Evolutionary conservation across 2,888 invertebrate species (phyloP), one percentile per base, ranked within the genome.

Genomic region (Ormyrus nitidulus): DNA sequence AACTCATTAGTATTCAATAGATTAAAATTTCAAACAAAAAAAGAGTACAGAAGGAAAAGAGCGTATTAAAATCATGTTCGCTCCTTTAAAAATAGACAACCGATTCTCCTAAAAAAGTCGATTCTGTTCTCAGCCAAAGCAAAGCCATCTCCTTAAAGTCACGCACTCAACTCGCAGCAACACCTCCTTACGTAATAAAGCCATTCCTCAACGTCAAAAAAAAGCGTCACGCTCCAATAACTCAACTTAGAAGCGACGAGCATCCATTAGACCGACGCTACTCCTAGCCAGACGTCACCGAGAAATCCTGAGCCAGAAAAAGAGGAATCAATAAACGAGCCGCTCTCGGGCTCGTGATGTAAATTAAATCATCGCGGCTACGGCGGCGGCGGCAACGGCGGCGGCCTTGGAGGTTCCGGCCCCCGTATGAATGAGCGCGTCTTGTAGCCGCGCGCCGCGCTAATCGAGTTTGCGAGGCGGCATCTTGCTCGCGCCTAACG

Each of bases 191-290:
- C 65, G 44, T 49, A 68, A 68, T 13, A 10, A 56, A 68, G n/a
- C 11, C 46, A 11, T 48, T 49, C 49, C 11, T 11, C 11, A 54
- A 11, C 44, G 54, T 7, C 5, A 34, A 68, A 44, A 2, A 56
- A 56, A 68, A 51, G 9, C 56, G 46, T 44, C 54, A 44, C 46
- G 68, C 68, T 54, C 68, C 56, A 68, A 44, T 68, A 56, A 68
- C 8, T 19, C 34, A 8, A 19, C 34, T 19, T 5, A 59, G 34
- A 9, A 13, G 59, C 34, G 9, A 59, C 53, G 10, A 19, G 19
- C 34, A 7, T 61, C 61, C 34, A 19, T 19, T 19, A 19, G 19
- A 19, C 19, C 19, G 19, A 19, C 19, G 19, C 2, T 19, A 19
- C 19, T 19, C 19, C 19, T 19, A 19, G 19, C 1, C 19, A 19